Evolutionary conservation across 2,113 vertebrate genomes (phyloP).

Genomic region (Abramis brama): DNA sequence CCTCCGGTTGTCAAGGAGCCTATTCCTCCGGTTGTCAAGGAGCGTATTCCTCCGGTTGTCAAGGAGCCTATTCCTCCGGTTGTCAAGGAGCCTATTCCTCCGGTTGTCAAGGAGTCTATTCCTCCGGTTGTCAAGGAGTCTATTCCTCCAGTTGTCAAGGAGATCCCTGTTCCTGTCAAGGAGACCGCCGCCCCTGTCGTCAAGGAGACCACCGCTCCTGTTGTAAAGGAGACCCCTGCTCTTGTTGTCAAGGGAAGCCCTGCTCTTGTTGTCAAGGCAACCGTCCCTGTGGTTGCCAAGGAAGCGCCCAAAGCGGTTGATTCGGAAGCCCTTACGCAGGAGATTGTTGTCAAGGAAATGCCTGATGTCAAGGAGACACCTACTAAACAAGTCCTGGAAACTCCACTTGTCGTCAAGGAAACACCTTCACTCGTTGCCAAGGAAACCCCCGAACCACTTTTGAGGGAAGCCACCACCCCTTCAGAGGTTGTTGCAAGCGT

Average conservation of each 20-base stretch:
- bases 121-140: slow-evolving; percentile 44
- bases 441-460: slow-evolving; percentile 2
- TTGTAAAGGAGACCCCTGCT: slow-evolving; percentile 41
- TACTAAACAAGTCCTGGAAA: not conserved
- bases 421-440: slow-evolving; percentile 28
- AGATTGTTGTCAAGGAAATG: slow-evolving; percentile 3
- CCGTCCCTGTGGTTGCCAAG: not conserved
- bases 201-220: slow-evolving; percentile 27
- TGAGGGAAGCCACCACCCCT: not conserved
- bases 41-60: not conserved
- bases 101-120: not conserved
- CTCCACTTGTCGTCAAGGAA: not conserved
- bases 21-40: not conserved
- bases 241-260: not conserved
- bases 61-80: not conserved
- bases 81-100: not conserved
- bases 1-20: slow-evolving; percentile 13
- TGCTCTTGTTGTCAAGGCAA: not conserved
- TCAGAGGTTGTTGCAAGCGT: not conserved
- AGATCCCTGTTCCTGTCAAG: not conserved
- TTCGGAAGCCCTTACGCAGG: not conserved
- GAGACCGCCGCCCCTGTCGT: slow-evolving; percentile 16
- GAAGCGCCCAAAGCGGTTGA: slow-evolving; percentile 35
- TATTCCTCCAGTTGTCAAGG: not conserved
- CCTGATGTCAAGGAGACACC: not conserved